Evolutionary conservation across 1,140 invertebrate species (phyloP).

Genomic region (Leguminivora glycinivorella): DNA sequence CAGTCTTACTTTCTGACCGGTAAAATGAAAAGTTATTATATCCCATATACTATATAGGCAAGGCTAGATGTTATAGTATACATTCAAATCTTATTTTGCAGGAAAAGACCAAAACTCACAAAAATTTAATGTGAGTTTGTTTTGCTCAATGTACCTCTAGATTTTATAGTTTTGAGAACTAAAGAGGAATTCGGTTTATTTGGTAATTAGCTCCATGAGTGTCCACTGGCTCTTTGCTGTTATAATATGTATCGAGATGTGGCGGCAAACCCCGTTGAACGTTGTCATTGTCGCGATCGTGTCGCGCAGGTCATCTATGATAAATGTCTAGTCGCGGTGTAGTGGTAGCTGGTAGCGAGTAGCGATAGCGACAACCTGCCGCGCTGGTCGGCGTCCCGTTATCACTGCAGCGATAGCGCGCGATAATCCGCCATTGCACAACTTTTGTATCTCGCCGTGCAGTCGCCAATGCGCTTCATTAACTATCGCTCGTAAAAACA

Average conservation of each 20-base stretch:
- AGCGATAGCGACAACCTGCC: constrained; percentile 55
- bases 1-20: constrained; percentile 10
- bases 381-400: constrained; percentile 56
- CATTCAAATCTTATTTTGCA: not conserved
- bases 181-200: not conserved
- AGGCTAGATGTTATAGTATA: not conserved
- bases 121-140: not conserved
- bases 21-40: constrained; percentile 21
- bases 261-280: not conserved
- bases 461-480: constrained; percentile 52
- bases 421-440: constrained; percentile 60
- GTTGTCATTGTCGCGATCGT: not conserved
- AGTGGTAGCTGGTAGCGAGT: too few relatives aligned
- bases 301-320: not conserved
- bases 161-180: constrained; percentile 40
- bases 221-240: too few relatives aligned
- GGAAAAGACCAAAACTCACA: not conserved
- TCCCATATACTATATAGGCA: not conserved
- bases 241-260: not conserved
- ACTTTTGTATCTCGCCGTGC: constrained; percentile 69
- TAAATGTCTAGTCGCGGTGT: constrained; percentile 35
- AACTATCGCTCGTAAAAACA: constrained; percentile 54
- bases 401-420: constrained; percentile 59
- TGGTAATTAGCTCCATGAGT: not conserved
- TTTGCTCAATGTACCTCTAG: not conserved